Percentiles rank a stretch among this genome's conserved stretches.
Evolutionary conservation across 53 echinoderm and acorn worm genomes (phyloP).

Genomic region (Holothuria scabra): DNA sequence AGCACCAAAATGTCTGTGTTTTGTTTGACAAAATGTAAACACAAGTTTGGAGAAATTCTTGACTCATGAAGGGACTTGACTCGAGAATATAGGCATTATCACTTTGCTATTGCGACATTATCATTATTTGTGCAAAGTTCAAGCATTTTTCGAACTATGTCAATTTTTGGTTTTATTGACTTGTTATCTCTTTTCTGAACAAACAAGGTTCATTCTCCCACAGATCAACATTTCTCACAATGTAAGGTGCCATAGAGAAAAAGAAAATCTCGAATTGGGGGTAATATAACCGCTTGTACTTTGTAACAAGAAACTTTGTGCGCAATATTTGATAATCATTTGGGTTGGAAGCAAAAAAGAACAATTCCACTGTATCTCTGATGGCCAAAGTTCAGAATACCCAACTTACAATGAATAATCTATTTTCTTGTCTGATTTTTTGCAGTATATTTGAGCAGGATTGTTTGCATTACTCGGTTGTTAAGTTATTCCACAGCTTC

Average conservation of each 20-base stretch:
- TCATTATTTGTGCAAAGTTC: slow-evolving; percentile 47
- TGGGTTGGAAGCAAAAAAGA: slow-evolving; percentile 3
- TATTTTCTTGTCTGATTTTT: slow-evolving; percentile 32
- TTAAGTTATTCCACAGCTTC: slow-evolving; percentile 20
- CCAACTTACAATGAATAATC: slow-evolving; percentile 36
- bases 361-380: background rate
- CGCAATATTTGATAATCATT: slow-evolving; percentile 41
- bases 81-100: too few relatives aligned
- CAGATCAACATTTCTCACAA: slow-evolving; percentile 25
- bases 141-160: slow-evolving; percentile 39
- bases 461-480: slow-evolving; percentile 21
- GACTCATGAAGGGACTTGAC: too few relatives aligned
- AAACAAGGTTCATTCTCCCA: slow-evolving; percentile 12
- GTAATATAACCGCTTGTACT: slow-evolving; percentile 29
- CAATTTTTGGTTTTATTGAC: slow-evolving; percentile 42
- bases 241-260: background rate
- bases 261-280: slow-evolving; percentile 1
- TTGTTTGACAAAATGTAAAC: too few relatives aligned
- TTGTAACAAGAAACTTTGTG: slow-evolving; percentile 23
- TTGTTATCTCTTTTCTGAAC: slow-evolving; percentile 26
- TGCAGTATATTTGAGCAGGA: slow-evolving; percentile 31
- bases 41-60: too few relatives aligned
- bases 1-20: too few relatives aligned
- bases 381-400: slow-evolving; percentile 23
- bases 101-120: slow-evolving; percentile 9